Evolutionary conservation across 2,797 vertebrate genomes (phyloP), one percentile per base, ranked within the genome.

Genomic region (Mormyrops attenuatus): DNA sequence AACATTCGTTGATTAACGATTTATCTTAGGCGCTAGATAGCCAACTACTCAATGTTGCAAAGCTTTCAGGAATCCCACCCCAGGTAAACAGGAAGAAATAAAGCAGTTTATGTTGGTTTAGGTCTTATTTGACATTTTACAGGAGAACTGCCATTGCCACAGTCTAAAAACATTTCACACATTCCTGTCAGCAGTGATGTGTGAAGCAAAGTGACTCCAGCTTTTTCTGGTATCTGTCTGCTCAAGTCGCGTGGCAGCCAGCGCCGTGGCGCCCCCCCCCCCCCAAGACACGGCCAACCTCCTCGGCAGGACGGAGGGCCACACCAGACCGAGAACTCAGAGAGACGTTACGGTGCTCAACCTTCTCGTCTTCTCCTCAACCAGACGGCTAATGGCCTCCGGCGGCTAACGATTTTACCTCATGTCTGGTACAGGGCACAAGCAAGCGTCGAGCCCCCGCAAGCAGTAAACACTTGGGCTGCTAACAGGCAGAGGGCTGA

Each of bases 341-440:
- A 84, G 84, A 77, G 90, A 94, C 1, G 94, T 94, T 94, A 93
- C 89, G 93, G 95, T 94, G 95, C 93, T 91, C 92, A 93, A 93
- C 94, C 52, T 95, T 93, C 94, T 95, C 94, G 89, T 93, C 95
- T 95, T 94, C 94, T 93, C 94, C 93, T 96, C 95, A 95, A 95
- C 96, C 95, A 96, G 95, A 96, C 95, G 95, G 95, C 96, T 95
- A 97, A 95, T 95, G 91, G 95, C 94, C 95, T 93, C 88, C 92
- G 88, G 94, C 94, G 94, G 93, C 93, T 96, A 97, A 97, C 96
- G 96, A 96, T 96, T 96, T 96, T 94, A 95, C 95, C 96, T 96
- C 96, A 95, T 96, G 96, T 96, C 94, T 93, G 30, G 94, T 90
- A 89, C 52, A 91, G 93, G 88, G 94, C 91, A 90, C 94, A 95